Base-by-base conservation (phyloP, 2,888 invertebrate species). In the Agrotis clavis region DNA sequence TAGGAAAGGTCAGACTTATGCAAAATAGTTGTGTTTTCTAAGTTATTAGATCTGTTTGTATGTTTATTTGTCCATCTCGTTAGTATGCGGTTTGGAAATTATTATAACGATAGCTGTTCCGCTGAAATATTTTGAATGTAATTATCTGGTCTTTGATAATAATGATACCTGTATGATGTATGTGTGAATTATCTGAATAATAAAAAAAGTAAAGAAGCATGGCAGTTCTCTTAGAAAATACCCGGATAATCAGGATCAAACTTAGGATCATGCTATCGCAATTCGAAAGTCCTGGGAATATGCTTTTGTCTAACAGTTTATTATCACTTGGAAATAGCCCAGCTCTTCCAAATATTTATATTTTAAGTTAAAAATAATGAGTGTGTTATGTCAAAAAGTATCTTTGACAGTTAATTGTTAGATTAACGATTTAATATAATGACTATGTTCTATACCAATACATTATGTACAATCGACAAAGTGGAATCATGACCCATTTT, bases 1-100 rank as follows among this genome's bases (percentile, higher is more conserved):
- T 19, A 41, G 16, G 0, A 83, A 86, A 88, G 86, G 86, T 87
- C 82, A 82, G 60, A 9, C 53, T 81, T 82, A 78, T 76, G 83
- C 82, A 83, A 87, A 80, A 64, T 50, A 35, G 47, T 68, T 81
- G 74, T 61, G 67, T 66, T 67, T 72, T 64, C 51, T 30, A 61
- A 79, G 57, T 77, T 75, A 84, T 73, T 75, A 69, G 74, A 57
- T 68, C 65, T 51, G 19, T 73, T 67, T 56, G 61, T 70, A 35
- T 57, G 35, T 57, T n/a, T 25, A 25, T 66, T 64, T 71, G 19
- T 25, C 9, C n/a, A 21, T 66, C 47, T 56, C 5, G 14, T 18
- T 19, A 3, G 14, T 71, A 18, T 50, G 68, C n/a, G 53, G 67
- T 14, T n/a, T 47, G 9, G 1, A 35, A 9, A 45, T 19, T 21